A percentile compares a stretch with the other conserved stretches of the same genome.
phyloP scores from a whole-genome alignment of 1,140 invertebrate genomes.

The Bombus affinis region DNA sequence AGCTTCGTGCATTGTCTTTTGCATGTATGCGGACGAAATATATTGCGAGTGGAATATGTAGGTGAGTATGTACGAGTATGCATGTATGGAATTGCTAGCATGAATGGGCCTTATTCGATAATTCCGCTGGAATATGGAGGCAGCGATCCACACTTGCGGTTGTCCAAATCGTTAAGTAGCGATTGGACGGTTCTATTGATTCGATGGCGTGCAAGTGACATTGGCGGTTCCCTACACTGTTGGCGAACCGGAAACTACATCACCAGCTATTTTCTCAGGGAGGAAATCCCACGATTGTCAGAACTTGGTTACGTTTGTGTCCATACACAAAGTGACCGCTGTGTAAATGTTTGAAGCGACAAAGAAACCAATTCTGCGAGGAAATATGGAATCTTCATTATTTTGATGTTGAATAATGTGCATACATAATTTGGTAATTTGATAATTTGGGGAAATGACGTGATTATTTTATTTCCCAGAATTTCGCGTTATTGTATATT shows the following conservation, averaged over 20 bases:
- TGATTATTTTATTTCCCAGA: background rate
- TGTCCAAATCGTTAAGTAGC: constrained; percentile 60
- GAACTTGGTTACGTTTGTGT: background rate
- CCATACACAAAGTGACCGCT: too few relatives aligned
- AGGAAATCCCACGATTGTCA: background rate
- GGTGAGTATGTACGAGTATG: background rate
- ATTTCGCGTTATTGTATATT: background rate
- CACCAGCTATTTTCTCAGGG: constrained; percentile 6
- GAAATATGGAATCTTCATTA: background rate
- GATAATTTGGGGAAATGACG: background rate
- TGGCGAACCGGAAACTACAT: background rate
- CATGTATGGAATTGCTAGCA: background rate
- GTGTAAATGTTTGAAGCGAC: background rate
- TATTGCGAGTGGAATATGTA: too few relatives aligned
- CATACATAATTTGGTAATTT: background rate
- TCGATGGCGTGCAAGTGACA: constrained; percentile 55
- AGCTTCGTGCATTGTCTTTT: constrained; percentile 2
- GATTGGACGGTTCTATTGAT: constrained; percentile 57
- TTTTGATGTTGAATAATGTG: too few relatives aligned
- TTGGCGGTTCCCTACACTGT: constrained; percentile 19
- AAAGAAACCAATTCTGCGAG: background rate
- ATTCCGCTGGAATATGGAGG: background rate
- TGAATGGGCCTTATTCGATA: constrained; percentile 7
- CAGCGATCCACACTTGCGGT: constrained; percentile 55
- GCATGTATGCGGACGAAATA: background rate